Conservation (phyloP, 2,113 vertebrate species). For the Paracanthobrama guichenoti region DNA sequence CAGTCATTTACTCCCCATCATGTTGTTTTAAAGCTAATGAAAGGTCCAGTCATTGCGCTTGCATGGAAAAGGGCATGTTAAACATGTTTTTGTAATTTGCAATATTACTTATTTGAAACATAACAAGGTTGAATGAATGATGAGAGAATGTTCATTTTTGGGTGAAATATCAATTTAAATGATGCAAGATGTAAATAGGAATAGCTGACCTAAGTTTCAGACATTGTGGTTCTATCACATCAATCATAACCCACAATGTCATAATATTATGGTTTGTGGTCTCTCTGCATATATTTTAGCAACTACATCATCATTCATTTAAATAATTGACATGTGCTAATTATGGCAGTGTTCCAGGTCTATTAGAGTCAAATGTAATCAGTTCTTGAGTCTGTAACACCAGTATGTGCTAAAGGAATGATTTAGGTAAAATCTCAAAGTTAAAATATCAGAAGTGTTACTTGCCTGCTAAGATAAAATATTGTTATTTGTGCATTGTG, state of each 20-base stretch:
- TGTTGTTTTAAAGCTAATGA: background rate
- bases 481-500: background rate
- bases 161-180: background rate
- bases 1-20: background rate
- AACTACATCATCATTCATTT: background rate
- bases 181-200: background rate
- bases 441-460: background rate
- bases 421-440: background rate
- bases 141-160: background rate
- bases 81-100: background rate
- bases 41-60: background rate
- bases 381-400: background rate
- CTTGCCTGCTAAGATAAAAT: conserved; percentile 7
- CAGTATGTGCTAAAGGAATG: background rate
- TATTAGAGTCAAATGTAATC: background rate
- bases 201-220: background rate
- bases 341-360: conserved; percentile 9
- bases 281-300: conserved; percentile 1
- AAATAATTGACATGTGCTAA: background rate
- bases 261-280: background rate
- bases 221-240: background rate
- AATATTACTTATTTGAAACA: background rate
- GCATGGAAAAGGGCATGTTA: background rate
- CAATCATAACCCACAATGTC: background rate
- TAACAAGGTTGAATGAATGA: background rate